phyloP scores from a whole-genome alignment of 2,113 vertebrate species.

The Willisornis vidua region DNA sequence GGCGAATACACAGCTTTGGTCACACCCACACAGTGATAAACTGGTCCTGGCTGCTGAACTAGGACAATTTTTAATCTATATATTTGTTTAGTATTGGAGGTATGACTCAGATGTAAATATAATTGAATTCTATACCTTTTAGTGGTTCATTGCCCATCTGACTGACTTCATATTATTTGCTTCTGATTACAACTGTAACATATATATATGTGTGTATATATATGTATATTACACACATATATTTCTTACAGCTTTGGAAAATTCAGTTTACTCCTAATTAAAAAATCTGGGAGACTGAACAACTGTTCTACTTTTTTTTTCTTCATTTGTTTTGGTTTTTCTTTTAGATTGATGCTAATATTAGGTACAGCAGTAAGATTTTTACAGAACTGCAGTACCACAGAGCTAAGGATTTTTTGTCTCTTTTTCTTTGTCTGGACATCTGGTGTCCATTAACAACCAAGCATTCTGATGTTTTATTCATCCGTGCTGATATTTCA shows the following conservation, averaged over 20 bases:
- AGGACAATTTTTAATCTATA: not conserved
- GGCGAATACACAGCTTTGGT: too few species aligned
- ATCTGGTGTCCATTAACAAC: constrained; percentile 43
- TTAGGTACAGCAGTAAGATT: not conserved
- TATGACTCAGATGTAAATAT: not conserved
- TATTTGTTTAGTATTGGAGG: not conserved
- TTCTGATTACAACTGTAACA: not conserved
- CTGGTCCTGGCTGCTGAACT: too few species aligned
- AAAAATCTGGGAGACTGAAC: not conserved
- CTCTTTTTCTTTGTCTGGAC: not conserved
- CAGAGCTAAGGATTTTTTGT: not conserved
- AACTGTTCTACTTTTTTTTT: not conserved
- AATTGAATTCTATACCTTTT: not conserved
- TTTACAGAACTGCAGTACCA: not conserved
- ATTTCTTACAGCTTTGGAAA: not conserved
- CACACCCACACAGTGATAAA: too few species aligned
- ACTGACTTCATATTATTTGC: not conserved
- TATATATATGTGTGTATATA: not conserved
- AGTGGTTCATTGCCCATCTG: not conserved
- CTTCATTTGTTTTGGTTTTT: rapidly evolving
- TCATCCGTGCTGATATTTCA: constrained; percentile 5
- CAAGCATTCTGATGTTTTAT: not conserved
- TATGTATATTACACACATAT: too few species aligned
- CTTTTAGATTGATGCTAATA: not conserved
- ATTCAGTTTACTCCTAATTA: not conserved